A percentile compares a stretch with the other conserved stretches of the same genome.
These are phyloP conservation scores for Grammomys surdaster DNA, from an alignment of 2,113 vertebrate species.

Conservation along the genomic window DNA sequence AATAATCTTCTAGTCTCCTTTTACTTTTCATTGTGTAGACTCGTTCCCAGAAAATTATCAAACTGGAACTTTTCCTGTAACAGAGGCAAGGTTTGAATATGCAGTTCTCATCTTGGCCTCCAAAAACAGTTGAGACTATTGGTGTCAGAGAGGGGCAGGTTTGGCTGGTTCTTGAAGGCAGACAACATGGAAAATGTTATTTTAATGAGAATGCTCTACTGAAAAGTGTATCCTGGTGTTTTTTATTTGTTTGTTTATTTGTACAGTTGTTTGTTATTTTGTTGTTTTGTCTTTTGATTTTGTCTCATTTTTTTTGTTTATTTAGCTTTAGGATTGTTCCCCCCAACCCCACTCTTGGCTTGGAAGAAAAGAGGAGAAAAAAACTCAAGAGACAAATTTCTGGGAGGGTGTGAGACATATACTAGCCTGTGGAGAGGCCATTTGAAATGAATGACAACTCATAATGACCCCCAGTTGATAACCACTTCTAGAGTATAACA, in stretches of 20 bases:
- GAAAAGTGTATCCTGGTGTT: background rate
- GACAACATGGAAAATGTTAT: background rate
- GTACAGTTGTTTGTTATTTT: too few relatives aligned
- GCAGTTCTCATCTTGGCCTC: background rate
- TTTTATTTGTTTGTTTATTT: too few relatives aligned
- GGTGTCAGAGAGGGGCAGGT: background rate
- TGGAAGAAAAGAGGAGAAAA: background rate
- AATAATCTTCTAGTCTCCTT: background rate
- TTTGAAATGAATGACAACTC: background rate
- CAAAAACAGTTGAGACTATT: background rate
- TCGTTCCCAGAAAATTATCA: background rate
- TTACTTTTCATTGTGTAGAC: background rate
- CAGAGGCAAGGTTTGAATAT: background rate
- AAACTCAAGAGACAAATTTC: background rate
- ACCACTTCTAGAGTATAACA: background rate
- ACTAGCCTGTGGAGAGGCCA: background rate
- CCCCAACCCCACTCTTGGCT: background rate
- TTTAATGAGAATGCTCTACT: background rate
- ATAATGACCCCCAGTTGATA: background rate
- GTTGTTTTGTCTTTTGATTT: too few relatives aligned
- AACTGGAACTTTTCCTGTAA: background rate
- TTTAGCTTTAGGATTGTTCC: too few relatives aligned
- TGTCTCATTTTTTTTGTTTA: too few relatives aligned
- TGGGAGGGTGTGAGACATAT: background rate
- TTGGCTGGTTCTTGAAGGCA: background rate